These are phyloP conservation scores for Penelope pileata DNA, from an alignment of 2,113 vertebrate genomes.

Conservation along the genomic window DNA sequence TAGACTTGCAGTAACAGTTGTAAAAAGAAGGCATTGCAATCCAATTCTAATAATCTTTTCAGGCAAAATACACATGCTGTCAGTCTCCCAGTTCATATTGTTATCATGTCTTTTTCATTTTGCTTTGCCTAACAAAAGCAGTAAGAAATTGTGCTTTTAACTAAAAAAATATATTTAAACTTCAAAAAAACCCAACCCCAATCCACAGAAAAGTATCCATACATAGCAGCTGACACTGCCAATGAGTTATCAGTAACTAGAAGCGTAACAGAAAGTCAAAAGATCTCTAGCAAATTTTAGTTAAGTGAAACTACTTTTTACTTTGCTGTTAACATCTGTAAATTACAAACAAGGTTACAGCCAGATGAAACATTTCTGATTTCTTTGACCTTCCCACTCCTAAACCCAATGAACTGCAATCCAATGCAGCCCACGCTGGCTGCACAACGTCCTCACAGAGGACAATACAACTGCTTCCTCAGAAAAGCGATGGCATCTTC, in stretches of 20 bases:
- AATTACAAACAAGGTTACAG: not conserved
- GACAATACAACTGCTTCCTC: not conserved
- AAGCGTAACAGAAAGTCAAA: not conserved
- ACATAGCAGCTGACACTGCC: not conserved
- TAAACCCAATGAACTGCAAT: not conserved
- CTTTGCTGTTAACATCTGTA: not conserved
- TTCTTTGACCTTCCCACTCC: not conserved
- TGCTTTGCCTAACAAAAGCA: not conserved
- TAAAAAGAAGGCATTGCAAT: not conserved
- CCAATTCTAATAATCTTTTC: not conserved
- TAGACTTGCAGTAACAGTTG: not conserved
- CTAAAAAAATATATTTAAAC: not conserved
- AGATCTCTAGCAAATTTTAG: not conserved
- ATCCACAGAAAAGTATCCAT: not conserved
- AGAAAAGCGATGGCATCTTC: not conserved
- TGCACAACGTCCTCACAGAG: accelerated
- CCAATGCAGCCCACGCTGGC: not conserved
- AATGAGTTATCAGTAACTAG: not conserved
- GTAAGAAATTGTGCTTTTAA: not conserved
- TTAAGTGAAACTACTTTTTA: not conserved
- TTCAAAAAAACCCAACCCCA: not conserved
- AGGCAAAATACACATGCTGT: not conserved
- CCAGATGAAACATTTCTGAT: not conserved
- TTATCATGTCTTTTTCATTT: not conserved
- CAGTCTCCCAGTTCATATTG: not conserved